phyloP scores from a whole-genome alignment of 2,113 vertebrate species.

The Podiceps cristatus region DNA sequence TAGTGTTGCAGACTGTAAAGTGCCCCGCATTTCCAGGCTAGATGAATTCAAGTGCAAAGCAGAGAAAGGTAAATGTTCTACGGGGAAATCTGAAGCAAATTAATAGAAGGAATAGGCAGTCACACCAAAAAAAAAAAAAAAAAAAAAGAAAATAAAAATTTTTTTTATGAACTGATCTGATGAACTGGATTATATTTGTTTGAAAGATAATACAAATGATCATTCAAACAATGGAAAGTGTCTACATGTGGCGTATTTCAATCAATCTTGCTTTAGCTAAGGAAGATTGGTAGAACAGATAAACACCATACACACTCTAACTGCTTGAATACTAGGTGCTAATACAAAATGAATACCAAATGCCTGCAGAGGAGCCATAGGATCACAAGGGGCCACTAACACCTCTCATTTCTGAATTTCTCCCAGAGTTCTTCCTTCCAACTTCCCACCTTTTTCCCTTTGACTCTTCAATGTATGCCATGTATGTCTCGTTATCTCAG shows the following conservation, averaged over 20 bases:
- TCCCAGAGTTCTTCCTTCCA: not conserved
- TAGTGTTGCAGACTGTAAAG: not conserved
- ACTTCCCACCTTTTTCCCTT: not conserved
- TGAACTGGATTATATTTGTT: not conserved
- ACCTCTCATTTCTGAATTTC: not conserved
- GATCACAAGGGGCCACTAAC: not conserved
- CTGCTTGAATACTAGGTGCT: not conserved
- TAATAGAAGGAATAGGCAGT: not conserved
- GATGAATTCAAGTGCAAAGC: not conserved
- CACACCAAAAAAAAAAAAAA: not conserved
- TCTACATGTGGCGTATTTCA: not conserved
- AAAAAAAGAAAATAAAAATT: no score
- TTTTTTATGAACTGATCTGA: not conserved
- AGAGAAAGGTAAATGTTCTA: not conserved
- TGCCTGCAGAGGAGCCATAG: not conserved
- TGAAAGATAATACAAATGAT: not conserved
- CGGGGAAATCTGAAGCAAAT: not conserved
- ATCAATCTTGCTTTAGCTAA: not conserved
- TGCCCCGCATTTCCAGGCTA: not conserved
- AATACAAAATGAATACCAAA: not conserved
- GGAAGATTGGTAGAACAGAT: not conserved
- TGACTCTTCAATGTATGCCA: not conserved
- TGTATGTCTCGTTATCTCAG: not conserved
- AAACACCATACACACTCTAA: not conserved
- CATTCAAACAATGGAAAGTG: not conserved